Evolutionary conservation across 2,113 vertebrate genomes (phyloP), one percentile per base, ranked within the genome.

Genomic region (Nothoprocta perdicaria): DNA sequence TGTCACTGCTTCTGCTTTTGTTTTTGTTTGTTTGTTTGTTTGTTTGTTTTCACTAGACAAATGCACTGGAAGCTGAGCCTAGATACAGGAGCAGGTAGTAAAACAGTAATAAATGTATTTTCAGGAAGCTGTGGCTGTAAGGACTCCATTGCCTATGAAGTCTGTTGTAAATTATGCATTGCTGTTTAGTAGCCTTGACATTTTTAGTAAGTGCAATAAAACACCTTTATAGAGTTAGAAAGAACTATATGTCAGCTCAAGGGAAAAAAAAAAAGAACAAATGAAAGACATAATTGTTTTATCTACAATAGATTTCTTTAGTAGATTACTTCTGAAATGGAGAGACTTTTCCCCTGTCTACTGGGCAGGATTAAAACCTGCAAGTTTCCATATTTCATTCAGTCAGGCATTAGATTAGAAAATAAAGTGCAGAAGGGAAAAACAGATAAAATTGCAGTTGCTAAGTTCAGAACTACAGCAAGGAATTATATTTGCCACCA

Each of bases 181-280:
- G 87, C 95, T 96, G 89, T 95, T 96, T 94, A 94, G 92, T 94
- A 93, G 83, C 93, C 94, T 91, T 96, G 96, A 96, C 94, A 94
- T 95, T 91, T 96, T 96, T 95, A 96, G 91, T 96, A 94, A 92
- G 91, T 79, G 87, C 58, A 93, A 94, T 96, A 95, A 96, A 95
- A 95, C 89, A 94, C 92, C 80, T 96, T 94, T 96, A 96, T 94
- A 81, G 95, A 95, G 69, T 92, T 89, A 88, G 95, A 95, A 94
- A 89, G 89, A 94, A 94, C 82, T 89, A 61, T 71, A 85, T 84
- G 94, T 90, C 92, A 94, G 92, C 96, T 88, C 53, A 88, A 92
- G 80, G 80, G 33, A 95, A 66, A 71, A 38, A 38, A 78, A 65
- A 72, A 79, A 84, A 81, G 89, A 93, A 91, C 88, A 95, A 95